phyloP scores from a whole-genome alignment of 2,113 vertebrate species.

The Poecilia latipinna region DNA sequence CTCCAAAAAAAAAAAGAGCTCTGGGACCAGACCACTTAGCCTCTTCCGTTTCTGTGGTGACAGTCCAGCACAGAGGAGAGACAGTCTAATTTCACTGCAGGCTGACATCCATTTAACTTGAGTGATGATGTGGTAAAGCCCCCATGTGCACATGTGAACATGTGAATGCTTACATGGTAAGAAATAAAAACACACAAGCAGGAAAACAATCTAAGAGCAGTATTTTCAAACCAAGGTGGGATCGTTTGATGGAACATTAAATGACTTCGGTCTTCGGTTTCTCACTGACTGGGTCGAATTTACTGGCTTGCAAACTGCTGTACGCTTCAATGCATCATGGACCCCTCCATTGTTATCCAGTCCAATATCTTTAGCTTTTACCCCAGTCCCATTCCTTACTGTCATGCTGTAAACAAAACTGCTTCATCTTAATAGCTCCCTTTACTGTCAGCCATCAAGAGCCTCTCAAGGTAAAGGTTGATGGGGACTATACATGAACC shows the following conservation, averaged over 20 bases:
- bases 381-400: slow-evolving; percentile 52
- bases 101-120: slow-evolving; percentile 73
- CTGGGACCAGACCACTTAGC: slow-evolving; percentile 70
- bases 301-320: slow-evolving; percentile 49
- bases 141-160: slow-evolving; percentile 38
- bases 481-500: slow-evolving; percentile 61
- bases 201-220: slow-evolving; percentile 55
- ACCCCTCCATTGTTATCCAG: slow-evolving; percentile 27
- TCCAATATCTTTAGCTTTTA: slow-evolving; percentile 27
- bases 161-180: slow-evolving; percentile 25
- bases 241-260: slow-evolving; percentile 76
- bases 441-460: slow-evolving; percentile 53
- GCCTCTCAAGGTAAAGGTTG: slow-evolving; percentile 47
- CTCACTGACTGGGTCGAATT: slow-evolving; percentile 63
- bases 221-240: slow-evolving; percentile 55
- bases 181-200: slow-evolving; percentile 27
- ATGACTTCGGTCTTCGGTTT: slow-evolving; percentile 57
- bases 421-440: slow-evolving; percentile 53
- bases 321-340: slow-evolving; percentile 52
- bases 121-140: slow-evolving; percentile 70
- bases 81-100: slow-evolving; percentile 80
- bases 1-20: slow-evolving; percentile 33
- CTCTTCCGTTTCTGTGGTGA: slow-evolving; percentile 62
- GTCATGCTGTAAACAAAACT: slow-evolving; percentile 60
- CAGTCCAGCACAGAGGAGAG: slow-evolving; percentile 69